These are phyloP conservation scores for Biston stratarius DNA, from an alignment of 2,888 invertebrate species.

Conservation along the genomic window DNA sequence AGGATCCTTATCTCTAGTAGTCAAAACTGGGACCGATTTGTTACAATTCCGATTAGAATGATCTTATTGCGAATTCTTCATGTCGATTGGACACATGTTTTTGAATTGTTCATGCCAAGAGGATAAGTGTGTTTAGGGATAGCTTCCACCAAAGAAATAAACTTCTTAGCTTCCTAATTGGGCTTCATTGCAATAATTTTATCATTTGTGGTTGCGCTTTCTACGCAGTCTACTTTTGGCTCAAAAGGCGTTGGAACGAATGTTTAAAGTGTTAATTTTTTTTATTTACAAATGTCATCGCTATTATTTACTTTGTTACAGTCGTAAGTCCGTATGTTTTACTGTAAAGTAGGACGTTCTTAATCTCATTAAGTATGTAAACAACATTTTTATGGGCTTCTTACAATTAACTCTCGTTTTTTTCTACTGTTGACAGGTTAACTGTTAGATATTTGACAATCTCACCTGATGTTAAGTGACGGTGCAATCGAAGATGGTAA, in stretches of 20 bases:
- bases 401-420: neutral
- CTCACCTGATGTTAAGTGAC: too few relatives aligned
- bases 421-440: too few relatives aligned
- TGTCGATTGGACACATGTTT: neutral
- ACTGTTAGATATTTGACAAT: too few relatives aligned
- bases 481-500: too few relatives aligned
- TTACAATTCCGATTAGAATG: neutral
- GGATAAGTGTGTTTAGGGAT: neutral
- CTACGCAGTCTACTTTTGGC: neutral
- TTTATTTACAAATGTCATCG: neutral
- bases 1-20: too few relatives aligned
- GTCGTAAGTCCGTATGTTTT: neutral
- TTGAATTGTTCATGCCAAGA: neutral
- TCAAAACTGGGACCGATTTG: too few relatives aligned
- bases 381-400: neutral
- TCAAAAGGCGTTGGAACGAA: neutral
- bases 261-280: neutral
- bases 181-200: neutral
- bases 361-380: slow-evolving; percentile 3
- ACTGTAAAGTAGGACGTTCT: neutral
- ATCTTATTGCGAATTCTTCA: neutral
- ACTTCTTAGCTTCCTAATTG: neutral
- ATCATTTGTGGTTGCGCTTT: neutral
- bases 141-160: neutral
- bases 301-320: neutral